phyloP scores from a whole-genome alignment of 2,113 vertebrate genomes.

The Indicator indicator region DNA sequence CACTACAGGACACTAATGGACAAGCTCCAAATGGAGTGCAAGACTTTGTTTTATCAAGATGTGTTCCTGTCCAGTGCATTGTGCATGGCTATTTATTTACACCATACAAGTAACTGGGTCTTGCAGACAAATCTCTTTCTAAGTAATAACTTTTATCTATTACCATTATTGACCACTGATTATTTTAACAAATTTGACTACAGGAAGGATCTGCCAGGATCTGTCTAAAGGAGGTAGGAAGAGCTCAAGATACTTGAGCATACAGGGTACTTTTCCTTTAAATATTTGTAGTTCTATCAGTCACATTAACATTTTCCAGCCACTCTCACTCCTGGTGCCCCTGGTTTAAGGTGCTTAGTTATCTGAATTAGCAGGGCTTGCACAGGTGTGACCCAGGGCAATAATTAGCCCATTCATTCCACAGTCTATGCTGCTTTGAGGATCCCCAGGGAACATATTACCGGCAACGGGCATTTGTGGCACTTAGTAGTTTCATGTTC shows the following conservation, averaged over 20 bases:
- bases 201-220: neutral
- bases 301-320: conserved; percentile 28
- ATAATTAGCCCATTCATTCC: conserved; percentile 61
- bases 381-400: conserved; percentile 39
- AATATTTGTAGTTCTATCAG: conserved; percentile 35
- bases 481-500: conserved; percentile 58
- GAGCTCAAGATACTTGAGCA: neutral
- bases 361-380: conserved; percentile 29
- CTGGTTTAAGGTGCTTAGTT: conserved; percentile 32
- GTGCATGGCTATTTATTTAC: neutral
- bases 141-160: neutral
- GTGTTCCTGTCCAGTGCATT: neutral
- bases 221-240: neutral
- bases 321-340: conserved; percentile 5
- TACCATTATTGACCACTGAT: neutral
- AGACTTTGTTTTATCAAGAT: neutral
- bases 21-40: neutral
- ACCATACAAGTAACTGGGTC: neutral
- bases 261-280: neutral
- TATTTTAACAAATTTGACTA: neutral
- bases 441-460: conserved; percentile 54
- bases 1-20: neutral
- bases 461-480: conserved; percentile 37
- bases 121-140: neutral
- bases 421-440: conserved; percentile 24